These are phyloP conservation scores for Rhingia campestris DNA, from an alignment of 2,888 invertebrate species.

Conservation along the genomic window DNA sequence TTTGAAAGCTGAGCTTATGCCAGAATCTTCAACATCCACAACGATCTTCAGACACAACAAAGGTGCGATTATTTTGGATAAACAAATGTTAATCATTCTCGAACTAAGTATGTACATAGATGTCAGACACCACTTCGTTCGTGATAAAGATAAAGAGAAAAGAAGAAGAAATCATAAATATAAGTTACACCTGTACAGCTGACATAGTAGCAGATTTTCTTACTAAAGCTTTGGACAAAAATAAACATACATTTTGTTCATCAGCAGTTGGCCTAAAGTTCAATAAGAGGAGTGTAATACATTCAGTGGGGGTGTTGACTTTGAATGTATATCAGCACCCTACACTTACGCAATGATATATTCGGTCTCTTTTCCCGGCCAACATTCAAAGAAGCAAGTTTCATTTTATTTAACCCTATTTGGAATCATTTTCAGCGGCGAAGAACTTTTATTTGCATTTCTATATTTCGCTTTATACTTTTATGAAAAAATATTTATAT, in stretches of 20 bases:
- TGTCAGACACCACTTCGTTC: conserved; percentile 41
- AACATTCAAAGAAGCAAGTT: too few relatives aligned
- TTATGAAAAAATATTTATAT: too few relatives aligned
- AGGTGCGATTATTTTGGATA: conserved; percentile 48
- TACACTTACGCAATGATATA: too few relatives aligned
- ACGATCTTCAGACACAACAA: conserved; percentile 60
- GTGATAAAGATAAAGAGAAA: too few relatives aligned
- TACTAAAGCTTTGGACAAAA: background rate
- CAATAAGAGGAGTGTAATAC: background rate
- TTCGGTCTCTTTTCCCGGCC: too few relatives aligned
- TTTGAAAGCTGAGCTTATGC: too few relatives aligned
- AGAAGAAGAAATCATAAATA: background rate
- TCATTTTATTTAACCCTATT: too few relatives aligned
- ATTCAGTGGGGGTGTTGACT: background rate
- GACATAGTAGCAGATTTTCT: conserved; percentile 1
- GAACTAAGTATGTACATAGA: conserved; percentile 60
- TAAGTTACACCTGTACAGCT: background rate
- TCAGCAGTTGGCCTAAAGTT: background rate
- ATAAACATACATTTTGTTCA: background rate
- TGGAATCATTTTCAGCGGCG: too few relatives aligned
- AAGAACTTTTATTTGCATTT: too few relatives aligned
- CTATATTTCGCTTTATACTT: too few relatives aligned
- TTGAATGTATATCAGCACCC: too few relatives aligned
- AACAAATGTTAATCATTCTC: conserved; percentile 33
- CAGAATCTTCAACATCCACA: conserved; percentile 42